phyloP scores from a whole-genome alignment of 2,888 invertebrate species.

The Galerucella calmariensis region DNA sequence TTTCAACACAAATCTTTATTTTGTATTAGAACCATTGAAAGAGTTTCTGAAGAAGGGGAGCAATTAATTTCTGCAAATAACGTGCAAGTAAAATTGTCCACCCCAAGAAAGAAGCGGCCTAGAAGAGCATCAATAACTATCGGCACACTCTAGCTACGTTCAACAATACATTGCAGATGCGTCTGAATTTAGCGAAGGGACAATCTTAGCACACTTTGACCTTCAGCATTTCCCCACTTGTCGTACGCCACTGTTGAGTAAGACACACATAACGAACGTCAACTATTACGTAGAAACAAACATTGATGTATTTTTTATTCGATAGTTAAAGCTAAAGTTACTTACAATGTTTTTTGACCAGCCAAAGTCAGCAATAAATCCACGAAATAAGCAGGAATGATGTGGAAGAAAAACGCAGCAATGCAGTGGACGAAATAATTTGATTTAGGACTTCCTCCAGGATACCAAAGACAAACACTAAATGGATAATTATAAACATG shows the following conservation, averaged over 20 bases:
- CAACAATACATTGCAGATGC: too few relatives aligned
- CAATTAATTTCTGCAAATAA: too few relatives aligned
- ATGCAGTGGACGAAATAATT: slow-evolving; percentile 74
- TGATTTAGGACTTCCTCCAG: slow-evolving; percentile 78
- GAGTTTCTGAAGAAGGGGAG: too few relatives aligned
- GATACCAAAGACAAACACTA: slow-evolving; percentile 82
- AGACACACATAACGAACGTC: background rate
- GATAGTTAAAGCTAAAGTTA: background rate
- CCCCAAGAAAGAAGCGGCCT: too few relatives aligned
- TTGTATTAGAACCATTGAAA: background rate
- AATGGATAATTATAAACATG: slow-evolving; percentile 78
- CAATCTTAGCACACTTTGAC: background rate
- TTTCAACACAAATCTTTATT: background rate
- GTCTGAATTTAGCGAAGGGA: too few relatives aligned
- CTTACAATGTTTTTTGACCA: slow-evolving; percentile 84
- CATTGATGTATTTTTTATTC: too few relatives aligned
- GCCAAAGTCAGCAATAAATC: slow-evolving; percentile 75
- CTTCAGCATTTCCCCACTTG: background rate
- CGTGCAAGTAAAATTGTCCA: too few relatives aligned
- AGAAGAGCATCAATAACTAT: too few relatives aligned
- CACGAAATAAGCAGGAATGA: slow-evolving; percentile 81
- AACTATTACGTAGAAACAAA: background rate
- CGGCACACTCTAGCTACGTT: too few relatives aligned
- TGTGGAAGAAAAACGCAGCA: slow-evolving; percentile 77
- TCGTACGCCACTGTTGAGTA: background rate